A percentile compares a stretch with the other conserved stretches of the same genome.
phyloP scores from a whole-genome alignment of 2,797 vertebrate species.

The Xiphorhynchus erythropygius region DNA sequence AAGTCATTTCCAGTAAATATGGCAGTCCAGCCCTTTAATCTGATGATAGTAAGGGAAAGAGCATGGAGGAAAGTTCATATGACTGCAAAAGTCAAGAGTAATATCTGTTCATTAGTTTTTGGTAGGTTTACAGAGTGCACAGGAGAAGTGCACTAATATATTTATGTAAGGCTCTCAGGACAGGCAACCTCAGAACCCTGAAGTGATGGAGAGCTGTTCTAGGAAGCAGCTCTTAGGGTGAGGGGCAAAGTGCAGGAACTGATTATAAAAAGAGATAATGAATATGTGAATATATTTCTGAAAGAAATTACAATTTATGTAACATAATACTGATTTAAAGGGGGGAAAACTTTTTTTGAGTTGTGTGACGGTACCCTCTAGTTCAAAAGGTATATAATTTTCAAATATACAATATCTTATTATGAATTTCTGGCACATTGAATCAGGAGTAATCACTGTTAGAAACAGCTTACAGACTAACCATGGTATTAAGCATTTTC shows the following conservation, averaged over 20 bases:
- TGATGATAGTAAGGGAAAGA: neutral
- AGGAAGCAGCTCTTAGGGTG: neutral
- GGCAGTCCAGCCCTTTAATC: neutral
- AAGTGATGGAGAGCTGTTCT: neutral
- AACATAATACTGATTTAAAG: neutral
- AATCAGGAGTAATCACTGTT: neutral
- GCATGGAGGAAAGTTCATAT: neutral
- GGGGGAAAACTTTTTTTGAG: fast-evolving
- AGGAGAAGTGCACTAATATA: neutral
- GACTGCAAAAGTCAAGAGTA: neutral
- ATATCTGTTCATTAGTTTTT: neutral
- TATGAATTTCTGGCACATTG: neutral
- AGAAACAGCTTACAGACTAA: neutral
- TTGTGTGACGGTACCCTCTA: neutral
- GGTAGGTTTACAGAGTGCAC: neutral
- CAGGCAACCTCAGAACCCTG: neutral
- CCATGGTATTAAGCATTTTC: neutral
- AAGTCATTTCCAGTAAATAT: neutral
- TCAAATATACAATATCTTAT: neutral
- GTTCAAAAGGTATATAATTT: neutral
- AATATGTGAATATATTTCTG: neutral
- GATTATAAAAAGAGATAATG: neutral
- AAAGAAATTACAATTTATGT: neutral
- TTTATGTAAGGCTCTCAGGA: neutral
- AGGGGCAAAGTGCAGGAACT: neutral